phyloP scores from a whole-genome alignment of 1,140 invertebrate species.

The Notospermus geniculatus region DNA sequence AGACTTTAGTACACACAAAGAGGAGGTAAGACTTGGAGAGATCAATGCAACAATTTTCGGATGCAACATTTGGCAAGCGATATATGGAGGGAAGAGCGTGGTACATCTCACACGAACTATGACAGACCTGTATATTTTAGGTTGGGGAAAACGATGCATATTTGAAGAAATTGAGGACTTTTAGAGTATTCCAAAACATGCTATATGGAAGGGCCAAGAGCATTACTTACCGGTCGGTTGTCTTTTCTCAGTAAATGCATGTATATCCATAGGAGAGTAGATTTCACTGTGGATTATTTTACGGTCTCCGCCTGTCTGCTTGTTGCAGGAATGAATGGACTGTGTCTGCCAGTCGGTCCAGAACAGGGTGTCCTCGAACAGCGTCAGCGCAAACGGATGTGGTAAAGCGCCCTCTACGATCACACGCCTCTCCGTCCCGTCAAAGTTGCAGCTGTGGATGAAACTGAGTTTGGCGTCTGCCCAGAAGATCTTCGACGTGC shows the following conservation, averaged over 20 bases:
- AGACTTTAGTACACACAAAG: too few relatives aligned
- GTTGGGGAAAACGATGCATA: too few relatives aligned
- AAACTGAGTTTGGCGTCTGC: slow-evolving; percentile 72
- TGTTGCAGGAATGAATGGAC: slow-evolving; percentile 65
- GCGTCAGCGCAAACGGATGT: slow-evolving; percentile 52
- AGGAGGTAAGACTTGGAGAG: too few relatives aligned
- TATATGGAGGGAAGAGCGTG: too few relatives aligned
- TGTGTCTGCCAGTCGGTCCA: slow-evolving; percentile 59
- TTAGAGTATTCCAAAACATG: too few relatives aligned
- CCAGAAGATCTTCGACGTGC: slow-evolving; percentile 86
- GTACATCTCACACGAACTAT: too few relatives aligned
- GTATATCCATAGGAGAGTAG: slow-evolving; percentile 57
- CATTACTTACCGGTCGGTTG: slow-evolving; percentile 40
- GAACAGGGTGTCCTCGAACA: slow-evolving; percentile 41
- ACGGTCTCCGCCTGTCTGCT: slow-evolving; percentile 57
- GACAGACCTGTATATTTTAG: too few relatives aligned
- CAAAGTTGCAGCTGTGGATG: slow-evolving; percentile 64
- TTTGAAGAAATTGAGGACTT: too few relatives aligned
- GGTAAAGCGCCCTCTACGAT: slow-evolving; percentile 67
- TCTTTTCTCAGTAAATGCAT: slow-evolving; percentile 39
- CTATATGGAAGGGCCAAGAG: neutral
- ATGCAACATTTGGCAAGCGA: too few relatives aligned
- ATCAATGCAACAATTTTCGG: too few relatives aligned
- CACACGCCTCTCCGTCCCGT: slow-evolving; percentile 72
- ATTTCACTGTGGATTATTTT: slow-evolving; percentile 65